Conservation (phyloP, 2,888 invertebrate species). For the Andrena fulva region DNA sequence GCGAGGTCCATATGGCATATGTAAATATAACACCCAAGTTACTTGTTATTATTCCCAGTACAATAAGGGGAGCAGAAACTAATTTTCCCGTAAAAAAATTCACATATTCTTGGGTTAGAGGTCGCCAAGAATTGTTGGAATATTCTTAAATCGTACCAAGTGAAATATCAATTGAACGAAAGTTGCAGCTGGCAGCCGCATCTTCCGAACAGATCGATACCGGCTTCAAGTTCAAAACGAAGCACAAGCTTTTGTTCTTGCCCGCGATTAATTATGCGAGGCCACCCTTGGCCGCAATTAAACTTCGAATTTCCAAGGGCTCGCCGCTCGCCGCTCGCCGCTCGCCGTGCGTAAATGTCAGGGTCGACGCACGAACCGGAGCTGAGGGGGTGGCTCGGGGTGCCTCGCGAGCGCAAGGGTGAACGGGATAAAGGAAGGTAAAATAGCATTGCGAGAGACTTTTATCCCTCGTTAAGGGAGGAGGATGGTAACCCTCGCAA, state of each 20-base stretch:
- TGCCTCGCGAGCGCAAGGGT: slow-evolving; percentile 17
- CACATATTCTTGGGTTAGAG: no score
- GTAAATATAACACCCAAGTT: no score
- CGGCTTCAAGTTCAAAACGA: slow-evolving; percentile 27
- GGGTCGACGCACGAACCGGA: slow-evolving; percentile 42
- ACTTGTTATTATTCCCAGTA: no score
- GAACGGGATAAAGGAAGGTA: slow-evolving; percentile 25
- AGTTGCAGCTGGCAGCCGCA: neutral
- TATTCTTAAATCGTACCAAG: no score
- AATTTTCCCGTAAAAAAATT: no score
- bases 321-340: slow-evolving; percentile 9
- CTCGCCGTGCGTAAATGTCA: slow-evolving; percentile 62
- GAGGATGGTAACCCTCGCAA: slow-evolving; percentile 66
- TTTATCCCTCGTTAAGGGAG: slow-evolving; percentile 66
- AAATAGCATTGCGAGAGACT: slow-evolving; percentile 57
- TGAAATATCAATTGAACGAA: neutral
- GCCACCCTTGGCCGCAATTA: slow-evolving; percentile 64
- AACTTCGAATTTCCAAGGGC: slow-evolving; percentile 48
- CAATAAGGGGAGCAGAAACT: no score
- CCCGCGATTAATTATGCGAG: slow-evolving; percentile 69
- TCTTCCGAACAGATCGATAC: slow-evolving; percentile 51
- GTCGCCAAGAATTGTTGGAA: no score
- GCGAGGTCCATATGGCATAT: no score
- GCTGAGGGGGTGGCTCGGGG: neutral
- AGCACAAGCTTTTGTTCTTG: slow-evolving; percentile 46